Conservation (phyloP, 2,797 vertebrate species). For the Anableps anableps region DNA sequence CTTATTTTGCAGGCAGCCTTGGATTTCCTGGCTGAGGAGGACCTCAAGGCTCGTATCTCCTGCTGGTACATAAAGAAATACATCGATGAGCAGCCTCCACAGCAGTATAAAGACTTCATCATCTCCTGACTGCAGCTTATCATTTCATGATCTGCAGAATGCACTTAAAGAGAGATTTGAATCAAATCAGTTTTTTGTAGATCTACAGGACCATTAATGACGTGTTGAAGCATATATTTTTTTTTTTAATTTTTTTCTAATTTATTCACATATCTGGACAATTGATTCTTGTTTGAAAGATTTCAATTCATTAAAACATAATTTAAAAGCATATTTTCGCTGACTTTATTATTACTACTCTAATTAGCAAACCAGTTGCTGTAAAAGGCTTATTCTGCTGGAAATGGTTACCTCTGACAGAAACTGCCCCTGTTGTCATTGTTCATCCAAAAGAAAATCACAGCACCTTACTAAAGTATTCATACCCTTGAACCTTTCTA, state of each 20-base stretch:
- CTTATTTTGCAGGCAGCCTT: slow-evolving; percentile 72
- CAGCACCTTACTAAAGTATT: not conserved
- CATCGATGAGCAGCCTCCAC: slow-evolving; percentile 62
- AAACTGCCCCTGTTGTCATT: not conserved
- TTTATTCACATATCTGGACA: not conserved
- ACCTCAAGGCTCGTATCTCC: slow-evolving; percentile 73
- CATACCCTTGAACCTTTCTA: not conserved
- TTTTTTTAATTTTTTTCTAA: not conserved
- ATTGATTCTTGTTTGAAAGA: not conserved
- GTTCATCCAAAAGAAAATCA: not conserved
- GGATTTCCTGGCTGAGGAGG: slow-evolving; percentile 78
- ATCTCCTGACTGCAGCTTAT: slow-evolving; percentile 40
- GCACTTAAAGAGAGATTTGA: not conserved
- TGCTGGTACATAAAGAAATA: slow-evolving; percentile 83
- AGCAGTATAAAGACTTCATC: slow-evolving; percentile 56
- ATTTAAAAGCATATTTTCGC: not conserved
- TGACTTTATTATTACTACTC: not conserved
- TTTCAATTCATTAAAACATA: not conserved
- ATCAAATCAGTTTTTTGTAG: not conserved
- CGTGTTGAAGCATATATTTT: not conserved
- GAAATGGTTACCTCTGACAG: not conserved
- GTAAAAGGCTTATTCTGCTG: not conserved
- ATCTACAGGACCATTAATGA: not conserved
- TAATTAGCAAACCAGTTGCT: not conserved
- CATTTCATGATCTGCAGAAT: not conserved